Conservation (phyloP, 2,888 invertebrate genomes). For the Bombyx huttoni region DNA sequence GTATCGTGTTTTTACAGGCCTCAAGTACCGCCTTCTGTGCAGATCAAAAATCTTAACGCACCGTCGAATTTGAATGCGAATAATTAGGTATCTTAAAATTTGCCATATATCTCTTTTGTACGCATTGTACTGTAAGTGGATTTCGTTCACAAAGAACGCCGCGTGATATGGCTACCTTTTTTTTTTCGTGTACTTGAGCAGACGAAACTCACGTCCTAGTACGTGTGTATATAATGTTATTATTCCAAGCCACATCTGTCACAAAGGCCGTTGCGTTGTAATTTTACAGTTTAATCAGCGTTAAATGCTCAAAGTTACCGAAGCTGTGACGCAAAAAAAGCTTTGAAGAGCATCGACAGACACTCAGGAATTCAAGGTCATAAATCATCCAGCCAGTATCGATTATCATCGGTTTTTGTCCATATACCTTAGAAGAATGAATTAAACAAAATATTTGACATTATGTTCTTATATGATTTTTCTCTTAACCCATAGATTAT, state of each 20-base stretch:
- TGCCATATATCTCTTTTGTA: constrained; percentile 64
- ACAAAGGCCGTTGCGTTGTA: constrained; percentile 62
- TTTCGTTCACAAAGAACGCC: constrained; percentile 52
- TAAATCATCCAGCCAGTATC: constrained; percentile 60
- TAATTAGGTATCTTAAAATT: constrained; percentile 71
- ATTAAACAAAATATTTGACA: no score
- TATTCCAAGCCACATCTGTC: constrained; percentile 68
- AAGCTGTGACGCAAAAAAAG: constrained; percentile 33
- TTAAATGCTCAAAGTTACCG: constrained; percentile 66
- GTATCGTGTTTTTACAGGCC: constrained; percentile 63
- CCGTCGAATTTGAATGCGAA: constrained; percentile 52
- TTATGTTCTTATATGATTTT: no score
- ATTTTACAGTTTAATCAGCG: constrained; percentile 74
- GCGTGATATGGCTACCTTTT: constrained; percentile 42
- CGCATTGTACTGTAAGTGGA: constrained; percentile 64
- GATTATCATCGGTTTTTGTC: constrained; percentile 21
- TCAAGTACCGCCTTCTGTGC: constrained; percentile 52
- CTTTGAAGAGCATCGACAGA: constrained; percentile 22
- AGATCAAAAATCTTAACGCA: constrained; percentile 47
- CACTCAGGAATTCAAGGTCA: constrained; percentile 41
- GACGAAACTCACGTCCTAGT: constrained; percentile 13
- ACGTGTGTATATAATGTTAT: constrained; percentile 64
- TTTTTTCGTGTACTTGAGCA: no score
- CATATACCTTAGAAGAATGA: no score
- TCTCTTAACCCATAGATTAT: no score